Evolutionary conservation across 2,888 invertebrate genomes (phyloP), one percentile per base, ranked within the genome.

Genomic region (Morpho deidamia): DNA sequence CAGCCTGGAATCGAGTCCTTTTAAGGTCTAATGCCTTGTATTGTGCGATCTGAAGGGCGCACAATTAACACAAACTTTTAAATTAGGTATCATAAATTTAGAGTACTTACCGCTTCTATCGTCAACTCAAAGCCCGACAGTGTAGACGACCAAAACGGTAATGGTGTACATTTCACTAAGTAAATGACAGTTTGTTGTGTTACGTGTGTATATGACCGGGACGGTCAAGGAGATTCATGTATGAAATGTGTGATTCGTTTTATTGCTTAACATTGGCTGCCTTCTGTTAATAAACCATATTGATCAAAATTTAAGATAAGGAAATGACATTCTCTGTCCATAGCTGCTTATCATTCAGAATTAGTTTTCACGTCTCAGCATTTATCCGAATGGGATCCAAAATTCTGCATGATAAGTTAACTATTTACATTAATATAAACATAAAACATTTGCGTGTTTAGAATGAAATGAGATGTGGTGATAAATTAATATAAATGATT

Each of bases 311-410:
- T 41, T 37, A 23, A 9, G 14, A n/a, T 14, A 8, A 11, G 35
- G 33, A 34, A 14, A 40, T 35, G 43, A 33, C 35, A 51, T 23
- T 44, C 12, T 40, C 23, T 39, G 49, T 52, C 33, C 40, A 38
- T 53, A 37, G 41, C 68, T 14, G 67, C 72, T 74, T 76, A 69
- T 72, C 74, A 65, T 73, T 67, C 78, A 80, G 74, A 76, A 77
- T 78, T 70, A 67, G 71, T 74, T 71, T 72, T 71, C 70, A 73
- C 68, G 74, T 85, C 87, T 86, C 82, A 74, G 88, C 88, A 89
- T 89, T 89, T 89, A 88, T 81, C 76, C 71, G 76, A 83, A 78
- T 77, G 83, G 82, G 85, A 74, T 71, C 74, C 64, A 54, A 70
- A 72, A 72, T 77, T 76, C 72, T 79, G 72, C 71, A 69, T 61